These are phyloP conservation scores for Crioceris asparagi DNA, from an alignment of 2,888 invertebrate genomes.

Conservation along the genomic window DNA sequence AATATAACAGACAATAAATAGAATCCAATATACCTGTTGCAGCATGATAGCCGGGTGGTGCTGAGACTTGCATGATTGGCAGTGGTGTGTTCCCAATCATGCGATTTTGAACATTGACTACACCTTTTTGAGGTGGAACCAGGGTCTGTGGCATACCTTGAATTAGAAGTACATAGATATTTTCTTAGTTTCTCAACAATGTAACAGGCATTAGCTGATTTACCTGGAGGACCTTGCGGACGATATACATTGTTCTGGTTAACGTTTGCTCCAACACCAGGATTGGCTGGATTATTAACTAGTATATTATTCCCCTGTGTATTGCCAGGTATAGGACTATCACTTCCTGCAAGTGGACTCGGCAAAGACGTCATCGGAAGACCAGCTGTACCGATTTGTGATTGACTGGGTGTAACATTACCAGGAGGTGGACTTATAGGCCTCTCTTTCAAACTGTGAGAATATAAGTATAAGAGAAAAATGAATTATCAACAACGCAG, in stretches of 20 bases:
- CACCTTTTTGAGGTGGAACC: conserved; percentile 17
- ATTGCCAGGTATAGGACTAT: conserved; percentile 40
- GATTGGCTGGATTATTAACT: conserved; percentile 26
- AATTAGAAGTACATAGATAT: conserved; percentile 3
- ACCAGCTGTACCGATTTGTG: conserved; percentile 28
- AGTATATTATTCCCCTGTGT: conserved; percentile 37
- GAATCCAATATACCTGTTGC: conserved; percentile 17
- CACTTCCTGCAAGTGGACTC: conserved; percentile 45
- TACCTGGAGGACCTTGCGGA: conserved; percentile 24
- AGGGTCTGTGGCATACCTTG: conserved; percentile 16
- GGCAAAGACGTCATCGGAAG: conserved; percentile 39
- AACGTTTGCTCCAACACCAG: conserved; percentile 29
- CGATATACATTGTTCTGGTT: conserved; percentile 38
- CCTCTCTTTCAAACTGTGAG: conserved; percentile 50
- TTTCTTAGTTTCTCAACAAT: background rate
- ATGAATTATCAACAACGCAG: background rate
- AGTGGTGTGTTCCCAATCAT: conserved; percentile 28
- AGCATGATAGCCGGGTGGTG: conserved; percentile 42
- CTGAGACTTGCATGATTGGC: conserved; percentile 28
- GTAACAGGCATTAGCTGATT: background rate
- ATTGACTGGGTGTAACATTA: conserved; percentile 28
- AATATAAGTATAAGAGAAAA: background rate
- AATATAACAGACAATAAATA: conserved; percentile 3
- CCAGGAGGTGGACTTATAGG: conserved; percentile 51
- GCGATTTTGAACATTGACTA: conserved; percentile 17